These are phyloP conservation scores for Rhagoletis pomonella DNA, from an alignment of 1,140 invertebrate genomes.

Conservation along the genomic window DNA sequence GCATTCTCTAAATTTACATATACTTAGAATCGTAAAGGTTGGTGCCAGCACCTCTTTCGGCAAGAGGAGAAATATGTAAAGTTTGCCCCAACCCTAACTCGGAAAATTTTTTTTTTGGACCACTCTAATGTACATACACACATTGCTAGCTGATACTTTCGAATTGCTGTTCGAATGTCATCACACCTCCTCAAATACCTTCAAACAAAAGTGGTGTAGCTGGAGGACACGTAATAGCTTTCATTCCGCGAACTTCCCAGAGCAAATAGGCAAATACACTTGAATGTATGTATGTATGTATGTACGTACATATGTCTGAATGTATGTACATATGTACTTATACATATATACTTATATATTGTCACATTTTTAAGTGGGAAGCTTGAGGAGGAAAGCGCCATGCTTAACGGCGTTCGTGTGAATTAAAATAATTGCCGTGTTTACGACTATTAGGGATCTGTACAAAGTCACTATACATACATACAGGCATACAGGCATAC, in stretches of 20 bases:
- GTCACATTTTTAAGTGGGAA: too few relatives aligned
- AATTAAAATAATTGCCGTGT: not conserved
- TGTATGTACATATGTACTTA: too few relatives aligned
- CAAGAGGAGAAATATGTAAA: too few relatives aligned
- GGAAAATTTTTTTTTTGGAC: too few relatives aligned
- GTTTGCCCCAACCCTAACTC: too few relatives aligned
- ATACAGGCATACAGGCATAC: too few relatives aligned
- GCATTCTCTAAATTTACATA: too few relatives aligned
- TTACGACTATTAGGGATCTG: not conserved
- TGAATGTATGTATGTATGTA: too few relatives aligned
- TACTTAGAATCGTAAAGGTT: too few relatives aligned
- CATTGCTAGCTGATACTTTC: not conserved
- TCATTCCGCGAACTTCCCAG: not conserved
- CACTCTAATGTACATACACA: not conserved
- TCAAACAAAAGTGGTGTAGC: not conserved
- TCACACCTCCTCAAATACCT: constrained; percentile 48
- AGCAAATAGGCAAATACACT: not conserved
- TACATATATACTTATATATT: too few relatives aligned
- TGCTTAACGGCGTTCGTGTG: not conserved
- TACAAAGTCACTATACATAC: not conserved
- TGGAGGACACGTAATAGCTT: constrained; percentile 39
- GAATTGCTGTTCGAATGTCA: constrained; percentile 26
- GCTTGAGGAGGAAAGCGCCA: not conserved
- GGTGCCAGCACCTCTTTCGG: too few relatives aligned
- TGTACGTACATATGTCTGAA: not conserved